A percentile compares a stretch with the other conserved stretches of the same genome.
These are phyloP conservation scores for Cyprinodon variegatus DNA, from an alignment of 2,113 vertebrate genomes.

Conservation along the genomic window DNA sequence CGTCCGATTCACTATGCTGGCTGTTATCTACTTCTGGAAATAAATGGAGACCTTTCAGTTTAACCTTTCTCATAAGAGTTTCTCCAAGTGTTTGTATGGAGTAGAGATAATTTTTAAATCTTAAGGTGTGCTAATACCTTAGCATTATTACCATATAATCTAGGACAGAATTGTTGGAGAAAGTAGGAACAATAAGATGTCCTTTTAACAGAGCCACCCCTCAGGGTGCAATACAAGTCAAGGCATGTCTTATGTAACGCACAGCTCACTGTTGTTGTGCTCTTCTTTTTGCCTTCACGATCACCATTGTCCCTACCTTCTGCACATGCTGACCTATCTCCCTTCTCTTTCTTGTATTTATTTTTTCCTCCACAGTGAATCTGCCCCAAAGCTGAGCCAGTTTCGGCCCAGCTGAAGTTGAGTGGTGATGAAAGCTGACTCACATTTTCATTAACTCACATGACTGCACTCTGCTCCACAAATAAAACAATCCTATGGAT, in stretches of 20 bases:
- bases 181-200: slow-evolving; percentile 6
- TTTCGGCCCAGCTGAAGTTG: slow-evolving; percentile 58
- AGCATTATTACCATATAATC: too few species aligned
- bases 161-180: neutral
- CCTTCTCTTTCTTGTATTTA: slow-evolving; percentile 18
- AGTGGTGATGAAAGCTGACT: slow-evolving; percentile 74
- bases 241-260: slow-evolving; percentile 56
- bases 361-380: slow-evolving; percentile 28
- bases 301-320: slow-evolving; percentile 24
- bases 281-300: slow-evolving; percentile 24
- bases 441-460: slow-evolving; percentile 70
- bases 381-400: slow-evolving; percentile 65
- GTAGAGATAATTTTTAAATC: neutral
- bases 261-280: slow-evolving; percentile 19
- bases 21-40: slow-evolving; percentile 35
- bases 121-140: too few species aligned
- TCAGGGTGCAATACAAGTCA: slow-evolving; percentile 43
- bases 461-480: slow-evolving; percentile 67
- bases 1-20: neutral
- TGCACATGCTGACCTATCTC: slow-evolving; percentile 39
- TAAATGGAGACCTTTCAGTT: slow-evolving; percentile 1
- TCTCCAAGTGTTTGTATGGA: slow-evolving; percentile 41
- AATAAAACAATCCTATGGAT: slow-evolving; percentile 54
- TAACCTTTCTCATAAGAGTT: slow-evolving; percentile 12
- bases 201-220: slow-evolving; percentile 30